Base-by-base conservation (phyloP, 2,888 invertebrate species). In the Eudemis profundana region DNA sequence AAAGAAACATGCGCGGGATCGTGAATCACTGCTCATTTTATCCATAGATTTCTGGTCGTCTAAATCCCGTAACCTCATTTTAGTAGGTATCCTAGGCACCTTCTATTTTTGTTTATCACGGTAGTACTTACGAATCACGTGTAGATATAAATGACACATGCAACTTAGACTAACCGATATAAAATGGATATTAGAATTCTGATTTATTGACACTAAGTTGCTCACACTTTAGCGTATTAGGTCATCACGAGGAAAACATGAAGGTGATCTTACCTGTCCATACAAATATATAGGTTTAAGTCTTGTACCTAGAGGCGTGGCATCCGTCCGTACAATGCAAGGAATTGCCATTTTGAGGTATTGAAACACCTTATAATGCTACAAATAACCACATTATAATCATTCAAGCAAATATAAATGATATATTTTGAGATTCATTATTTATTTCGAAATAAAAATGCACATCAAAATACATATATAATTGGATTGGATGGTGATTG, bases 221-320 rank as follows among this genome's bases (percentile, higher is more conserved):
- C 21, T 36, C 33, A 33, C 33, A 53, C 38, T 53, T 23, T 42
- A 54, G 15, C 42, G 42, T 27, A 19, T 56, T 56, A 56, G 56
- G 29, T 56, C 44, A 56, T 56, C 56, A 33, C 8, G n/a, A 56
- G 56, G 56, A 56, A 44, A 56, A 56, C 56, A 8, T 44, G 42
- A 56, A 56, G 56, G 56, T 56, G 42, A 56, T 19, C 56, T 44
- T 29, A 19, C n/a, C 27, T 42, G 54, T 42, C 54, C 14, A 54
- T 44, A 17, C 27, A 42, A 23, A 17, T 56, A 21, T 29, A 42
- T 7, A 56, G 29, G 29, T 15, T 42, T 56, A 42, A 42, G 56
- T 40, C 38, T 21, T 3, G 21, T 27, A 44, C 15, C 8, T 44
- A 29, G n/a, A n/a, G n/a, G n/a, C n/a, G n/a, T n/a, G n/a, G n/a